Conservation (phyloP, 2,888 invertebrate genomes). For the Napeogenes inachia region DNA sequence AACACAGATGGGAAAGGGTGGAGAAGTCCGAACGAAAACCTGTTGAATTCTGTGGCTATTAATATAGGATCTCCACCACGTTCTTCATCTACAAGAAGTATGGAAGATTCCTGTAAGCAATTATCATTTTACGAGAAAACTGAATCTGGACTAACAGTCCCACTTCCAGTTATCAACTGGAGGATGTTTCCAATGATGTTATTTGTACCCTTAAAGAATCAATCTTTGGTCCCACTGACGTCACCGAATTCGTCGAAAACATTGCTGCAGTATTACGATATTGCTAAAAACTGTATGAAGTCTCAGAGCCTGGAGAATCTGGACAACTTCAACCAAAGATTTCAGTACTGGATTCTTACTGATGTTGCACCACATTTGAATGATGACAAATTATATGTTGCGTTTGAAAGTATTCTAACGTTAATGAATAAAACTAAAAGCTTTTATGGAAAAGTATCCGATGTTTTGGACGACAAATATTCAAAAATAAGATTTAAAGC, state of each 20-base stretch:
- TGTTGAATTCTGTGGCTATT: slow-evolving; percentile 45
- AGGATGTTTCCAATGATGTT: slow-evolving; percentile 71
- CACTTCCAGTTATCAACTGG: slow-evolving; percentile 79
- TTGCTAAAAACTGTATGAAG: slow-evolving; percentile 71
- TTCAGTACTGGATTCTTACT: slow-evolving; percentile 74
- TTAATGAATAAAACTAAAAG: slow-evolving; percentile 45
- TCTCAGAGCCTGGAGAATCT: slow-evolving; percentile 50
- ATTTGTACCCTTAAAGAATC: slow-evolving; percentile 77
- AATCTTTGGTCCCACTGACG: slow-evolving; percentile 44
- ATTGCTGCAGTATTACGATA: slow-evolving; percentile 77
- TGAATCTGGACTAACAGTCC: slow-evolving; percentile 51
- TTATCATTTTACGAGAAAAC: slow-evolving; percentile 54
- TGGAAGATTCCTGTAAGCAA: slow-evolving; percentile 45
- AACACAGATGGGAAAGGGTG: slow-evolving; percentile 79
- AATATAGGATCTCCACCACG: slow-evolving; percentile 39
- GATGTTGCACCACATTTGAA: slow-evolving; percentile 73
- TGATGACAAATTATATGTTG: slow-evolving; percentile 79
- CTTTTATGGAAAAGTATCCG: slow-evolving; percentile 25
- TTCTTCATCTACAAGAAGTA: slow-evolving; percentile 32
- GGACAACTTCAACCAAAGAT: slow-evolving; percentile 67
- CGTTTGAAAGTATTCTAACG: slow-evolving; percentile 68
- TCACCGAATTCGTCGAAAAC: slow-evolving; percentile 49
- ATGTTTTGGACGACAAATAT: slow-evolving; percentile 19
- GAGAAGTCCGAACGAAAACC: slow-evolving; percentile 50
- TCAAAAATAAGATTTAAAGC: slow-evolving; percentile 18